Evolutionary conservation across 2,113 vertebrate genomes (phyloP), one percentile per base, ranked within the genome.

Genomic region (Rhabdomys dilectus): DNA sequence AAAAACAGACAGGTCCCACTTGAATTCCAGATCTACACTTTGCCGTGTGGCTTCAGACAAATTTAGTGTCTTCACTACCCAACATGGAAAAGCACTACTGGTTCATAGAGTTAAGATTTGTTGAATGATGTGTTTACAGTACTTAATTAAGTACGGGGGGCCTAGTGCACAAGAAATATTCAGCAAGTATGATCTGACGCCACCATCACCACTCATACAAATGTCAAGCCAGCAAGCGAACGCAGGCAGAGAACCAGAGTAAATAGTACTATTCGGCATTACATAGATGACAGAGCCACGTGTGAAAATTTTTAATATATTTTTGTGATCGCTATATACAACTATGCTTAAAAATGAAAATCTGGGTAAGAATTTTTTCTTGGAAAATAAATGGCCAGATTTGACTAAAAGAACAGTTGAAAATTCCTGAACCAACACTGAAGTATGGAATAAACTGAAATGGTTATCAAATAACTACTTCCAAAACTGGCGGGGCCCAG

Each of bases 391-490:
- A 94, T 94, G 5, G 68, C 70, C 77, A 96, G 36, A 94, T 96
- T 86, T 96, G 91, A 95, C 93, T 96, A 93, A 91, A 89, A 96
- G 97, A 82, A 60, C 81, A 94, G 94, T 89, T 96, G 94, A 97
- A 95, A 97, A 94, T 95, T 97, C 91, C 95, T 96, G 66, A 95
- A 82, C 92, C 92, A 97, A 94, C 88, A 86, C n/a, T 84, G 51
- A 95, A 97, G 89, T 94, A 97, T 86, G 91, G 77, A 96, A 95
- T 86, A 96, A 94, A 94, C 64, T 91, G 93, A 97, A 96, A 96
- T 89, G 93, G 91, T 95, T 97, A 97, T 96, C 97, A 96, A 92
- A 95, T 94, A 95, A 97, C 93, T 94, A 85, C 77, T 95, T 96
- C 81, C 64, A 94, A 97, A 94, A 96, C 77, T 82, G 93, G 89